Conservation (phyloP, 2,113 vertebrate genomes). For the rat (Rattus norvegicus) region GRCr8 NC_086038.1:34040001-34040500, state of each 20-base stretch:
- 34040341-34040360: slow-evolving; percentile 41
- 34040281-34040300: slow-evolving; percentile 49
- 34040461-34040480: background rate
- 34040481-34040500: background rate
- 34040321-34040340: background rate
- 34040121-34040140: slow-evolving; percentile 36
- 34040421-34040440: background rate
- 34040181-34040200: slow-evolving; percentile 32
- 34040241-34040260: background rate
- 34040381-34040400: background rate
- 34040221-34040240: slow-evolving; percentile 26
- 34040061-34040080: slow-evolving; percentile 57
- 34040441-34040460: background rate
- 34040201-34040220: slow-evolving; percentile 48
- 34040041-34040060: slow-evolving; percentile 58
- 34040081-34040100: slow-evolving; percentile 30
- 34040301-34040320: slow-evolving; percentile 1
- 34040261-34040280: background rate
- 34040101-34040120: slow-evolving; percentile 63
- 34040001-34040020: slow-evolving; percentile 39
- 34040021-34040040: slow-evolving; percentile 33
- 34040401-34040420: background rate
- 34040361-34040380: background rate
- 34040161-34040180: slow-evolving; percentile 45
- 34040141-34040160: slow-evolving; percentile 31